phyloP scores from a whole-genome alignment of 2,797 vertebrate species.

The Limosa lapponica region DNA sequence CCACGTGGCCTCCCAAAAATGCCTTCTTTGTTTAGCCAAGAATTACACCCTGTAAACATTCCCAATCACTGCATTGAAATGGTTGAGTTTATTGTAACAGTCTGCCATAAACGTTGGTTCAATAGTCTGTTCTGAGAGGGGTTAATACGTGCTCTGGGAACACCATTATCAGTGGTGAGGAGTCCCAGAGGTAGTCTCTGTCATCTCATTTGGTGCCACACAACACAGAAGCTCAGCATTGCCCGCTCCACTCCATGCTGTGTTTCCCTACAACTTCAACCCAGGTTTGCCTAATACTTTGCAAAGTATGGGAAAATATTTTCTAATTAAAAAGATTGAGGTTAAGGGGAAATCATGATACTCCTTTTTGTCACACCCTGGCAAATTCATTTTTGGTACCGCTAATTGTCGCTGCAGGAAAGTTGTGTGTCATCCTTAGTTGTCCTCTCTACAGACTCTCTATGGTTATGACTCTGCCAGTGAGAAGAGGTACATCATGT shows the following conservation, averaged over 20 bases:
- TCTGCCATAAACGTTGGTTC: neutral
- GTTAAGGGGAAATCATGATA: neutral
- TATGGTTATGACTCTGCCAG: neutral
- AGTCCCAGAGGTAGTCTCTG: neutral
- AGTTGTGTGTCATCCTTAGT: neutral
- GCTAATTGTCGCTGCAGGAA: neutral
- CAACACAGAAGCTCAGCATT: neutral
- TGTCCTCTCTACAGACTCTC: neutral
- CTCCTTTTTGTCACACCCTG: neutral
- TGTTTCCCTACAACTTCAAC: neutral
- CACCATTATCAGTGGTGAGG: neutral
- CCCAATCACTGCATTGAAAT: neutral
- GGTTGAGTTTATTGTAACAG: neutral
- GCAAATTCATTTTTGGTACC: neutral
- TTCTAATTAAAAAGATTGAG: neutral
- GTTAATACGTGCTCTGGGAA: neutral
- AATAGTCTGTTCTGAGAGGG: neutral
- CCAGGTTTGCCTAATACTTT: neutral
- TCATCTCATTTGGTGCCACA: neutral
- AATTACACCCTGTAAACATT: conserved; percentile 3
- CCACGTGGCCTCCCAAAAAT: neutral
- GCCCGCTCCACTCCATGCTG: neutral
- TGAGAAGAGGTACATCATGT: neutral
- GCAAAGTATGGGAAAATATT: neutral
- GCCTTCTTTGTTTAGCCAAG: conserved; percentile 4